Evolutionary conservation across 2,888 invertebrate species (phyloP), one percentile per base, ranked within the genome.

Genomic region (Acrobasis repandana): DNA sequence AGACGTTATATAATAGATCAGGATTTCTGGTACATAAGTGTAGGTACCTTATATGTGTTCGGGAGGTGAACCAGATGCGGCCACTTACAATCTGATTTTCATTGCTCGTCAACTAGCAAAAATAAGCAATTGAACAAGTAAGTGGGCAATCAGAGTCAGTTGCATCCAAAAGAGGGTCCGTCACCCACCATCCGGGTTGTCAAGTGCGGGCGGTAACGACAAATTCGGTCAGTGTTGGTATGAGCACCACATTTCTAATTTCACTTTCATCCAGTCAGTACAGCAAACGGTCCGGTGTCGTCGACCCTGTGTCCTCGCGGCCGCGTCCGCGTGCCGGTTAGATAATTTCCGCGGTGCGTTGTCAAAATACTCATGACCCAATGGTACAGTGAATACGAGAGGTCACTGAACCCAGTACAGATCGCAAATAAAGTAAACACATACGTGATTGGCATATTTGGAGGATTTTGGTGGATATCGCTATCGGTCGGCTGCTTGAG

Each of bases 341-440:
- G 90, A 92, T 92, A 92, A 92, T 90, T 90, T 89, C 89, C 87
- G 88, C 87, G 85, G 83, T 84, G 86, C 88, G 86, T 88, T 91
- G 91, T 90, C 90, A 90, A 90, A 91, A 90, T 90, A 90, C 88
- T 89, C 88, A 83, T 91, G 90, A 90, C 91, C 91, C 83, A 91
- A 86, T 91, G 91, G 85, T 90, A 90, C 89, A 91, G 83, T 91
- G 90, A 90, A 83, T 86, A 80, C 79, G 77, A 67, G 78, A 72
- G 87, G 84, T 81, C 87, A 75, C 75, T 77, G 88, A 90, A 83
- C 90, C 67, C 80, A 63, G 73, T 70, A 52, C 52, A 46, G 16
- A 16, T 34, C 52, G 46, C 51, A 34, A 38, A 58, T 48, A 70
- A 63, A 70, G 49, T 58, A 71, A 63, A 70, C 71, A 73, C 68